Base-by-base conservation (phyloP, 2,113 vertebrate species). In the Rhabdomys dilectus region DNA sequence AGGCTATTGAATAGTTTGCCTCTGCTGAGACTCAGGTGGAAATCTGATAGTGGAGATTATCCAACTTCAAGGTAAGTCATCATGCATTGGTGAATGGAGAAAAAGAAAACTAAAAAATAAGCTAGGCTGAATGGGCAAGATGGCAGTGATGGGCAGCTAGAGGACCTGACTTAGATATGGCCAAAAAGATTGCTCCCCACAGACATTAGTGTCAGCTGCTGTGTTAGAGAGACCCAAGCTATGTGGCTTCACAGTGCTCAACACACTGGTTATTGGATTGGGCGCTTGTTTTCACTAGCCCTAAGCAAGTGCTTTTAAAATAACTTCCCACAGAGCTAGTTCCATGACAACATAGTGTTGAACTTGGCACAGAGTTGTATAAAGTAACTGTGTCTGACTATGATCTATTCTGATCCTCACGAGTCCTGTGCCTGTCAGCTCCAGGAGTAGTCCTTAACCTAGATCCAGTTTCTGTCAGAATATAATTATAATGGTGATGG, bases 1-100 rank as follows among this genome's bases (percentile, higher is more conserved):
- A 56, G 19, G 17, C 66, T 73, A 39, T 42, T 76, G 34, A 96
- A 36, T 92, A 53, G 64, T 39, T 95, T 93, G 34, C 51, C 19
- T 93, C 81, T 96, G 64, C 53, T 92, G 12, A 97, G 86, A 78
- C 5, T 87, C 39, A 77, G 15, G 89, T 84, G 42, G 64, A 89
- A 93, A 53, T 70, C 87, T 42, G 31, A 94, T 0, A 60, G 13
- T 76, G 39, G 24, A 93, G 36, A 8, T 81, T 4, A 24, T 85
- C 15, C 22, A 89, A 76, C n/a, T 96, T 94, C 75, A 91, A 91
- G 91, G 68, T 72, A 73, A 91, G 70, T 84, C 72, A 21, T 42
- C 2, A 1, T 64, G 12, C 58, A 75, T 21, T 90, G 84, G 76
- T 60, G 29, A 36, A 36, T 39, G 5, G 11, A n/a, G 51, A 34